phyloP scores from a whole-genome alignment of 2,113 vertebrate species.

The Trogon surrucura region DNA sequence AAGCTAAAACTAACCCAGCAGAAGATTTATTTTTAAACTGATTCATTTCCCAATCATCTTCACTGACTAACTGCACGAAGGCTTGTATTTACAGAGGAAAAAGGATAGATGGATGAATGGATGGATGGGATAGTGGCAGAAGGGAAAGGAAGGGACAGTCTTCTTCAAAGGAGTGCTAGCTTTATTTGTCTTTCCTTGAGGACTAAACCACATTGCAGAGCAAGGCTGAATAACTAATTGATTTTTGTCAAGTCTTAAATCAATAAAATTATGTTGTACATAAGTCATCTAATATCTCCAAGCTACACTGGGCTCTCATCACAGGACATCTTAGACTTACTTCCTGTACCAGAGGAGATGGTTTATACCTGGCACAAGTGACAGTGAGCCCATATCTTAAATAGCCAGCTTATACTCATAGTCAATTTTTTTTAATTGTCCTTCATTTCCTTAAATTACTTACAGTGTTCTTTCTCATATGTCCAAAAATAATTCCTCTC shows the following conservation, averaged over 20 bases:
- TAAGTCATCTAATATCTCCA: neutral
- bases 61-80: neutral
- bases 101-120: neutral
- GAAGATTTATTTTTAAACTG: conserved; percentile 39
- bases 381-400: conserved; percentile 1
- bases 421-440: neutral
- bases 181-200: neutral
- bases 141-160: neutral
- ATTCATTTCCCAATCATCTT: conserved; percentile 5
- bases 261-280: neutral
- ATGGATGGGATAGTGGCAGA: neutral
- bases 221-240: neutral
- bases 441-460: conserved; percentile 20
- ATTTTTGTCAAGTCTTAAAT: neutral
- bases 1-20: conserved; percentile 30
- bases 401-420: neutral
- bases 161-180: neutral
- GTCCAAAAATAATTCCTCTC: neutral
- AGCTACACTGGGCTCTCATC: neutral
- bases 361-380: neutral
- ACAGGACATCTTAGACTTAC: neutral
- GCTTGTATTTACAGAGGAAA: neutral
- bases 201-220: neutral
- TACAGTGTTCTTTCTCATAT: neutral
- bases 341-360: neutral